A percentile compares a stretch with the other conserved stretches of the same genome.
Evolutionary conservation across 2,888 invertebrate species (phyloP).

Genomic region (Agrochola circellaris): DNA sequence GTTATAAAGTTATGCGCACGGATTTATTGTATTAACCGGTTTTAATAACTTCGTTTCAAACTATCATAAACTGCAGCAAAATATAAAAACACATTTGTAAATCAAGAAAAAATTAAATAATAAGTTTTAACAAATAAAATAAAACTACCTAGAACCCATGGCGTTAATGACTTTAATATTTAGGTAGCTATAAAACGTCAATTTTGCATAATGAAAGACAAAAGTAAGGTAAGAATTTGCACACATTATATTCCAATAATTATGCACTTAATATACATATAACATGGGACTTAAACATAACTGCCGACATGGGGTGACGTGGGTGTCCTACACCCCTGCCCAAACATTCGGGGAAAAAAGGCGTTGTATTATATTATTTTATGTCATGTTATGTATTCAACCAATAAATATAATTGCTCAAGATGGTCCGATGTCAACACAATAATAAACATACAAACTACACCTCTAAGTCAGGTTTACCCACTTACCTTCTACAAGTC

Average conservation of each 20-base stretch:
- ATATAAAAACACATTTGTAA: not conserved
- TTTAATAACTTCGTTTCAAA: not conserved
- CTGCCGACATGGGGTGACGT: no score
- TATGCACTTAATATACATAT: not conserved
- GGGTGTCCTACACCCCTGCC: no score
- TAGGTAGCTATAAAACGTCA: not conserved
- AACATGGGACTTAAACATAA: no score
- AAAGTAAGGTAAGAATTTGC: not conserved
- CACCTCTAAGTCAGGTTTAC: constrained; percentile 30
- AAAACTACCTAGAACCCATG: not conserved
- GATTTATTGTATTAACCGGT: not conserved
- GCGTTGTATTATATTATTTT: no score
- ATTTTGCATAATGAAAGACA: not conserved
- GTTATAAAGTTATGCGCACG: not conserved
- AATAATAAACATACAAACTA: constrained; percentile 38
- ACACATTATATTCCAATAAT: constrained; percentile 2
- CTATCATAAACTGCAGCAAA: not conserved
- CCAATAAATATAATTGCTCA: constrained; percentile 23
- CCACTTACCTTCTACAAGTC: constrained; percentile 64
- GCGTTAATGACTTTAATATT: constrained; percentile 3
- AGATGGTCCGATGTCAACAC: constrained; percentile 27
- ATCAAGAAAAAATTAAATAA: not conserved
- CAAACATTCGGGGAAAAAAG: no score
- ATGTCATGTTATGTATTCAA: constrained; percentile 8
- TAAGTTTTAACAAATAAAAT: not conserved